Conservation (phyloP, 2,113 vertebrate species). For the Corythaixoides concolor region DNA sequence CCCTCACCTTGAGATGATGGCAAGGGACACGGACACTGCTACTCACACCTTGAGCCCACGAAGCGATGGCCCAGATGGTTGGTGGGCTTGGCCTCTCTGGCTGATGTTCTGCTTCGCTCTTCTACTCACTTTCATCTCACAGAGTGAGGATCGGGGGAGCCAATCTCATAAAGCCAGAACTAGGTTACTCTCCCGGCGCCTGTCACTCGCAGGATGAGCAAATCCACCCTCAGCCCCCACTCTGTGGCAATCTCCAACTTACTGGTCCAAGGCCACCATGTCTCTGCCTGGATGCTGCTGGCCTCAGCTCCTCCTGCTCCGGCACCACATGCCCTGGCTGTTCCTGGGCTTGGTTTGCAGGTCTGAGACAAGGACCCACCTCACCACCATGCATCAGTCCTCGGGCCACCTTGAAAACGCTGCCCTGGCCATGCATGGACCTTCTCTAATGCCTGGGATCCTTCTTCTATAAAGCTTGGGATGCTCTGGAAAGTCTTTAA, state of each 20-base stretch:
- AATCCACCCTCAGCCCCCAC: background rate
- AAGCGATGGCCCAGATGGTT: fast-evolving
- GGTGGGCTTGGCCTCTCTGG: fast-evolving
- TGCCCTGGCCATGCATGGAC: fast-evolving
- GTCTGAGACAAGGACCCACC: background rate
- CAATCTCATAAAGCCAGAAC: background rate
- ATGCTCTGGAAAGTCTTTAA: background rate
- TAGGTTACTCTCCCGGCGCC: background rate
- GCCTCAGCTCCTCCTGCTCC: background rate
- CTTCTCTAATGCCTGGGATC: background rate
- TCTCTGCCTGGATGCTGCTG: background rate
- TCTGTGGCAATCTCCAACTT: background rate
- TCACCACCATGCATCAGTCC: fast-evolving
- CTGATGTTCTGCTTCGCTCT: fast-evolving
- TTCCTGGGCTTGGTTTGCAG: background rate
- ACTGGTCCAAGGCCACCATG: fast-evolving
- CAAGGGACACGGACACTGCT: fast-evolving
- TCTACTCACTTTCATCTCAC: background rate
- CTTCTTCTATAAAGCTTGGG: background rate
- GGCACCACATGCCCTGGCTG: fast-evolving
- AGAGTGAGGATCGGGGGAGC: background rate
- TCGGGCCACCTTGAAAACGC: fast-evolving
- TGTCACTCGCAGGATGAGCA: fast-evolving
- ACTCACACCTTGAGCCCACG: background rate
- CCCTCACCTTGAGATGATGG: background rate